Base-by-base conservation (phyloP, 2,888 invertebrate genomes). In the Nesidiocoris tenuis region DNA sequence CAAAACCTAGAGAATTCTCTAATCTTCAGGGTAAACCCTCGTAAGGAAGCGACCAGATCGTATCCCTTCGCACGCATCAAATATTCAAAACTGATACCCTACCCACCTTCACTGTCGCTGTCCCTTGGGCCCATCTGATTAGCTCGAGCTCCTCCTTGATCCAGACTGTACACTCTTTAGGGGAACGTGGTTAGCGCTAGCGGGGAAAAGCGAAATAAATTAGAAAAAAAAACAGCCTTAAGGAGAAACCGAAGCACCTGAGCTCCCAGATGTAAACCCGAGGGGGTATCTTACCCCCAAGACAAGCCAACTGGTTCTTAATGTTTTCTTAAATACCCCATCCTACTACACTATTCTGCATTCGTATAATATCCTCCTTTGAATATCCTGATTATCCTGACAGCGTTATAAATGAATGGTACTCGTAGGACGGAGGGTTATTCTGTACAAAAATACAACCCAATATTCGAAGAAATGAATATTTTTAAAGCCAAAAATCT, bases 71-170 rank as follows among this genome's bases (percentile, higher is more conserved):
- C 21, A 67, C 75, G 75, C 75, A 75, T 75, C 75, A 75, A 75
- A 75, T 75, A 75, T 75, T 75, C 75, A 75, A 68, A 75, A 75
- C 75, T 75, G 75, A 75, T 75, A 75, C 61, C 57, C 39, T 19
- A 21, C 19, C 67, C 5, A 16, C 59, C 64, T 54, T 12, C 54
- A 39, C 39, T 54, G 7, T 9, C 39, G 5, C 25, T 54, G 9
- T 24, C 19, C 67, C 18, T 61, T 25, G 56, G 19, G 56, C 25
- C 23, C 74, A 64, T 65, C 65, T 74, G 74, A 74, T 74, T 74
- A 74, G 65, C 74, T 64, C 23, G 39, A 65, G 57, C 65, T 24
- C 61, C 61, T 63, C 57, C 54, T 18, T 12, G 65, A 21, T 39
- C 39, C 39, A 39, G 5, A 39, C 39, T 39, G 39, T 39, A 39